Base-by-base conservation (phyloP, 2,888 invertebrate species). In the Latrodectus elegans region DNA sequence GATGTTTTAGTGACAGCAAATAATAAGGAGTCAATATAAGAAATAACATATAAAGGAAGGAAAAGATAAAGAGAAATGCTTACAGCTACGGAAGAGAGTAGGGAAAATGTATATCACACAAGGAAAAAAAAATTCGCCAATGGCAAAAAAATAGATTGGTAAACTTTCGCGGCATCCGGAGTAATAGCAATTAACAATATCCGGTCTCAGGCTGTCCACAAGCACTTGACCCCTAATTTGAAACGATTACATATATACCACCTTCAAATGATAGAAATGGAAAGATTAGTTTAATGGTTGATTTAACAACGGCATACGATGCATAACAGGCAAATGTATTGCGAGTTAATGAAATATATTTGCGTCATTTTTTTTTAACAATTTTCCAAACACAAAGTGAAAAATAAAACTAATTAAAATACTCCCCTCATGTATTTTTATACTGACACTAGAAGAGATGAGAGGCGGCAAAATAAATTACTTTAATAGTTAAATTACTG, bases 141-240 rank as follows among this genome's bases (percentile, higher is more conserved):
- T 38, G n/a, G 11, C 14, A 22, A n/a, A 71, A 53, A 55, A 81
- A 71, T 70, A 17, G 53, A 65, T 15, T 38, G 52, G 38, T 15
- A 49, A 11, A 26, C 38, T 55, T 52, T 22, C 15, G 52, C 52
- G 64, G 81, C 86, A 87, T 87, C 86, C 86, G 86, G 86, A 87
- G 81, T 49, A 60, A 71, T 38, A 38, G 38, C 86, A 87, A 87
- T 87, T 87, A 81, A 76, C 81, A 53, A 81, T 87, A 87, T 87
- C 86, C 86, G 86, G 81, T 82, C 72, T 38, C 38, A n/a, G 72
- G 15, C 65, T 80, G 80, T 81, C 81, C 84, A 72, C 77, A 87
- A 87, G 49, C 26, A 67, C 60, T 81, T 76, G 81, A 81, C 76
- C 79, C 68, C 51, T 60, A 17, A 68, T 67, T 71, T 22, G 26